phyloP scores from a whole-genome alignment of 2,797 vertebrate genomes.

The Gouania willdenowi region DNA sequence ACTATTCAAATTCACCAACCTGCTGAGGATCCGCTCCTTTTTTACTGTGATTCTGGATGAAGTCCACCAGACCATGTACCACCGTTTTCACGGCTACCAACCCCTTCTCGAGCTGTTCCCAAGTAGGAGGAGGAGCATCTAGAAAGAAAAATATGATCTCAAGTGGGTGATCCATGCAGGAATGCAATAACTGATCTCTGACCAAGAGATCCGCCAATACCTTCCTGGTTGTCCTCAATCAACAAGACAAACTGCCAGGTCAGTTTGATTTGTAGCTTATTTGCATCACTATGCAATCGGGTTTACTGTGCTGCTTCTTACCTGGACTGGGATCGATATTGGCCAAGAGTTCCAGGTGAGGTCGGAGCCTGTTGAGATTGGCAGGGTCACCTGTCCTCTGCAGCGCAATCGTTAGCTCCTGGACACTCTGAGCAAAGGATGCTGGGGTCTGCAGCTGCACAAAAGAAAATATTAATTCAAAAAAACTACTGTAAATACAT shows the following conservation, averaged over 20 bases:
- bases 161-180: too few species aligned
- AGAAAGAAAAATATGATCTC: neutral
- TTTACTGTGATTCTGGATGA: conserved; percentile 99
- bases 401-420: conserved; percentile 97
- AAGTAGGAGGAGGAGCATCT: conserved; percentile 96
- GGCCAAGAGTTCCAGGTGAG: conserved; percentile 93
- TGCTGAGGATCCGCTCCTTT: conserved; percentile 97
- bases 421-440: conserved; percentile 98
- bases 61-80: conserved; percentile 97
- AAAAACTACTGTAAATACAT: too few species aligned
- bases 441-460: conserved; percentile 96
- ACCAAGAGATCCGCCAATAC: too few species aligned
- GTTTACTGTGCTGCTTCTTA: conserved; percentile 46
- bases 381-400: conserved; percentile 98
- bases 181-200: too few species aligned
- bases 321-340: conserved; percentile 99
- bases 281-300: neutral
- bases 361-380: conserved; percentile 93
- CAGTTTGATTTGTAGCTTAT: too few species aligned
- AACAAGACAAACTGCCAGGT: too few species aligned
- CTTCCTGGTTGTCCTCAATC: too few species aligned
- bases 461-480: neutral
- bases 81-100: conserved; percentile 96
- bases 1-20: too few species aligned
- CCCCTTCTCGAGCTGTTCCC: conserved; percentile 97